Evolutionary conservation across 1,140 invertebrate genomes (phyloP), one percentile per base, ranked within the genome.

Genomic region (Trinorchestia longiramus): DNA sequence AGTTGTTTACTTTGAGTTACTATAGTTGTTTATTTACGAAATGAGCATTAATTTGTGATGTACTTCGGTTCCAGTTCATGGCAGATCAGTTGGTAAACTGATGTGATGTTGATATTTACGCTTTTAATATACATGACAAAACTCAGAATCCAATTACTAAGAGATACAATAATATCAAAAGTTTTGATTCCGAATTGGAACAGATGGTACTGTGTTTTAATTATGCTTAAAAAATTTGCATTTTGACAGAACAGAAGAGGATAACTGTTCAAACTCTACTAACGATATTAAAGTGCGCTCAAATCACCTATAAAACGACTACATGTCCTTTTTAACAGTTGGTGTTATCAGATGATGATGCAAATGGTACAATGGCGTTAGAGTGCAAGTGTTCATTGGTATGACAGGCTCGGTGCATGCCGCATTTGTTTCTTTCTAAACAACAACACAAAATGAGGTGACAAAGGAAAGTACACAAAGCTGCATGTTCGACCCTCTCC

Each of bases 391-490:
- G 88, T 90, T 90, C 88, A 90, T 8, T 90, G 88, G 43, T 43
- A 90, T 77, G 62, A 77, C 15, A 77, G 62, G 28, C 62, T 77
- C 11, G 1, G 62, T 77, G 88, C 88, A 41, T 90, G 11, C 88
- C n/a, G 88, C 43, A 43, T 90, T 90, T 90, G 88, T 90, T 90
- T 43, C 88, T 15, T 43, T 90, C 28, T 28, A 77, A 90, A 42
- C 43, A 94, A 94, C 92, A 94, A 94, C 43, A 43, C 88, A 94
- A 47, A 47, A 47, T n/a, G 92, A 94, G 40, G 44, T 47, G 44
- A 94, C 92, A 94, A 94, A 94, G 92, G 41, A 94, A 94, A 94
- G 92, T 40, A 94, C 92, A 94, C 92, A 94, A 94, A 94, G 92
- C 92, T 94, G 92, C 92, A 94, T 94, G 92, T 94, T 94, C 92